Evolutionary conservation across 2,113 vertebrate genomes (phyloP), one percentile per base, ranked within the genome.

Genomic region (Aphelocoma coerulescens): DNA sequence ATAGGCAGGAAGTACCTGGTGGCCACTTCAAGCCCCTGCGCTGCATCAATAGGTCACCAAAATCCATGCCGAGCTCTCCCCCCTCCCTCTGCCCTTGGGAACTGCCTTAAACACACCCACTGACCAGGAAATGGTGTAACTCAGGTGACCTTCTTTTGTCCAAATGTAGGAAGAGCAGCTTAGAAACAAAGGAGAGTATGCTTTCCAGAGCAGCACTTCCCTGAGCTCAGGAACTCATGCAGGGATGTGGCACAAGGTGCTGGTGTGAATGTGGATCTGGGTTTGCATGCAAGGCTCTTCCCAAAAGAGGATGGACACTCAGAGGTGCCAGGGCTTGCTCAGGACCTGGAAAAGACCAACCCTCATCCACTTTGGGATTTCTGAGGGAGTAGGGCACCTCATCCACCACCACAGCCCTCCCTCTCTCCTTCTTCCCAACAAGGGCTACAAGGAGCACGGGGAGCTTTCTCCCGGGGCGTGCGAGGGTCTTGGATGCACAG

Each of bases 401-500:
- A 32, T 33, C 39, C 2, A 3, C 6, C 28, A 26, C n/a, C 7
- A 1, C 11, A 16, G 7, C 17, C 66, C 52, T 77, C 61, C 82
- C 20, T 46, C 66, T 84, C 92, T 81, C 55, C 41, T 84, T 48
- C 84, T 46, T 66, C 65, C n/a, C 74, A 78, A 17, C 51, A 82
- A 93, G 74, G 78, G 46, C 78, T 90, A 67, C 57, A 58, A 39
- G 85, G 88, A 82, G 78, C 43, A 24, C 5, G 0, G 33, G 43
- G 71, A 93, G 90, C 92, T 85, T 75, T 85, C 81, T 93, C 81
- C 73, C 0, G 0, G 61, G 58, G 81, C 3, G 1, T 58, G 75
- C 75, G 46, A 69, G 78, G 91, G 90, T 98, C 97, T 97, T 91
- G 95, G 97, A 98, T 97, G 96, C 97, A 97, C 97, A 97, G 98